Evolutionary conservation across 2,888 invertebrate genomes (phyloP), one percentile per base, ranked within the genome.

Genomic region (Cyaniris semiargus): DNA sequence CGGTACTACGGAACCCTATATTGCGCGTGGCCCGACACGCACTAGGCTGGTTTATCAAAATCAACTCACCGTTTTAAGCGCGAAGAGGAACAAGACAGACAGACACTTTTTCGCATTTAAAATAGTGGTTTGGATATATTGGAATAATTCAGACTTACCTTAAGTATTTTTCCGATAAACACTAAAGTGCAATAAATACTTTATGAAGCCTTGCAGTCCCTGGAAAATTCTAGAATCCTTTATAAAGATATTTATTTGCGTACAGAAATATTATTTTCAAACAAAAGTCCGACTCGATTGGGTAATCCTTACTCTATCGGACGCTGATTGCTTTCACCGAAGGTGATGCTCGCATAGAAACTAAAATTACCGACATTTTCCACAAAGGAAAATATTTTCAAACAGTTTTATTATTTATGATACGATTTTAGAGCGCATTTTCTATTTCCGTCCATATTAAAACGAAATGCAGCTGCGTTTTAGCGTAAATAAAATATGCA

Each of bases 281-380:
- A 34, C 70, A 34, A 70, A 70, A 70, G 70, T 70, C 34, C n/a
- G 34, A 70, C 70, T n/a, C 70, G 31, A 70, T 70, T 70, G 38
- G 5, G 21, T 38, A 71, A 71, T 38, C 71, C 71, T 13, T 71
- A 34, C 71, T 38, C 34, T 38, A 71, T 38, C n/a, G 71, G 71
- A 71, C 71, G 71, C n/a, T 71, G 71, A 71, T 72, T 72, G 72
- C 72, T 48, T 72, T 72, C 48, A 48, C 23, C 44, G 72, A 72
- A 44, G 72, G 48, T 48, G 74, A 74, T 74, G 53, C 48, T 74
- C 21, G 74, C 44, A 74, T 74, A 74, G 74, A 74, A 74, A 74
- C 74, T 53, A 74, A 74, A 74, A 74, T 53, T 74, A 74, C 53
- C 23, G 53, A 53, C 53, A 74, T 48, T 74, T 27, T 7, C 74